Base-by-base conservation (phyloP, 2,888 invertebrate species). In the Miltochrista miniata region DNA sequence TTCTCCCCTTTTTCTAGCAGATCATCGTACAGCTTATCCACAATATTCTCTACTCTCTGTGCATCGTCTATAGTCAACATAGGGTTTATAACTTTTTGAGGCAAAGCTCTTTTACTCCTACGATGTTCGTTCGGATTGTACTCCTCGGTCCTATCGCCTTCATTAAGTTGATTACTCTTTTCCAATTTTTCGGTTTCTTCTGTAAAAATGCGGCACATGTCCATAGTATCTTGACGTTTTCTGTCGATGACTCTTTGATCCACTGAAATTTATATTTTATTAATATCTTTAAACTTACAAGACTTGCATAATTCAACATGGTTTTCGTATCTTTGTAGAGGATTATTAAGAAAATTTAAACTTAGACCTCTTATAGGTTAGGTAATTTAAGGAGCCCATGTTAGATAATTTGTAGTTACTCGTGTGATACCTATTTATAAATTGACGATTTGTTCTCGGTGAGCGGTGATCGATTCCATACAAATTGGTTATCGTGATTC, bases 1-100 rank as follows among this genome's bases (percentile, higher is more conserved):
- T 54, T 64, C 42, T 74, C 59, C 1, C 83, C 85, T 9, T 70
- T 64, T 39, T 79, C 78, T 1, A 72, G 62, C 35, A 83, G 38
- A 14, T 88, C 88, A 44, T 89, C 85, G 38, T 90, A 89, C 0
- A 90, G 53, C 49, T 79, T 84, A 44, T 87, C 86, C 0, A 88
- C 83, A 34, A 88, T 84, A 14, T 36, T 73, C 55, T 90, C 89
- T 15, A 88, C 73, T 38, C 81, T 72, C 18, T 59, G 54, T 0
- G 70, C 69, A 13, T 81, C 83, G 14, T 74, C 74, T 0, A 54
- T 42, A 7, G 76, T 75, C 1, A 76, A 35, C 1, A 56, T 59
- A 7, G 76, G 72, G 45, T 76, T 77, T 0, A 68, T 48, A 13
- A 64, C 40, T 3, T 58, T 49, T n/a, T 56, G 35, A 1, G 41